Percentiles rank a stretch among this genome's conserved stretches.
Conservation (phyloP, 2,113 vertebrate species). For the Thalassoma bifasciatum region DNA sequence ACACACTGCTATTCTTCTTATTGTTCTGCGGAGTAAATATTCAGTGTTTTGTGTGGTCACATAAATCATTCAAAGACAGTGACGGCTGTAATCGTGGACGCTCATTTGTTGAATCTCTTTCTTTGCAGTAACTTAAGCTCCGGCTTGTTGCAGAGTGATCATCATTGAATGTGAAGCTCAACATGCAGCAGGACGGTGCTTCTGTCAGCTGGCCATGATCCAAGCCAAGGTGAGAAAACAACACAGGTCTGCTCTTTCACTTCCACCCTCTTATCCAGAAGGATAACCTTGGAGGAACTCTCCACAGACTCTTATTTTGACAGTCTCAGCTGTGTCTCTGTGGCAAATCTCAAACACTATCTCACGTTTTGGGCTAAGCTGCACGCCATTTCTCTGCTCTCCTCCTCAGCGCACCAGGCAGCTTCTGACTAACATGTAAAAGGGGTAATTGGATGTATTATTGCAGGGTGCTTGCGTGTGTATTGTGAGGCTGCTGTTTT, state of each 20-base stretch:
- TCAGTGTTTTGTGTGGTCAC: slow-evolving; percentile 17
- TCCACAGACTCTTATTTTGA: not conserved
- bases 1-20: not conserved
- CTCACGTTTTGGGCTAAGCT: too few species aligned
- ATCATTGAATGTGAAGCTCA: slow-evolving; percentile 29
- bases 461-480: slow-evolving; percentile 10
- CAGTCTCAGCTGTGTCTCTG: not conserved
- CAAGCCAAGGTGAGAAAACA: slow-evolving; percentile 33
- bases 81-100: slow-evolving; percentile 20
- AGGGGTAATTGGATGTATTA: slow-evolving; percentile 9
- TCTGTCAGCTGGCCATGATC: slow-evolving; percentile 34
- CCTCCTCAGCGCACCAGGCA: too few species aligned
- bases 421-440: not conserved
- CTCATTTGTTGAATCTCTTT: slow-evolving; percentile 33
- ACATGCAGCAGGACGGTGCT: slow-evolving; percentile 16
- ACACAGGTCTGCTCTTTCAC: slow-evolving; percentile 17
- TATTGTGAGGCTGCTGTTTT: not conserved
- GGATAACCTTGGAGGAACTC: slow-evolving; percentile 42
- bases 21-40: not conserved
- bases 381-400: too few species aligned
- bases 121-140: slow-evolving; percentile 18
- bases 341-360: too few species aligned
- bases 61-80: slow-evolving; percentile 42
- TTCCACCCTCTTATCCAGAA: slow-evolving; percentile 26
- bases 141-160: slow-evolving; percentile 20